Evolutionary conservation across 2,888 invertebrate species (phyloP).

Genomic region (Pristionchus entomophagus): DNA sequence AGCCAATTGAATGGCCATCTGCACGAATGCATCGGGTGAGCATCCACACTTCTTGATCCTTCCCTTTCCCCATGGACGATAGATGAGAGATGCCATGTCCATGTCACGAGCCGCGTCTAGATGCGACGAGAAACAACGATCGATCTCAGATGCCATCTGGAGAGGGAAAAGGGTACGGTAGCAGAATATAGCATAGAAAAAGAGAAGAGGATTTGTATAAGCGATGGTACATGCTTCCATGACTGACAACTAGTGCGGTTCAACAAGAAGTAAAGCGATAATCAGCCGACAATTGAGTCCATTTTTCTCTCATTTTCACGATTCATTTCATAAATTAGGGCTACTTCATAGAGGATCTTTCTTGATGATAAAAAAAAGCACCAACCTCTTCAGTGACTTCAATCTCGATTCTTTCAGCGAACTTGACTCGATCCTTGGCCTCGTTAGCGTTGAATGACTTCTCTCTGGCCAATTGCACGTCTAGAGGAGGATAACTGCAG

Average conservation of each 20-base stretch:
- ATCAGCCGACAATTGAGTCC: no score
- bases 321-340: no score
- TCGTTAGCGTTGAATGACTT: slow-evolving; percentile 48
- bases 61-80: slow-evolving; percentile 72
- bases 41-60: slow-evolving; percentile 93
- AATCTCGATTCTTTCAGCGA: slow-evolving; percentile 62
- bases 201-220: no score
- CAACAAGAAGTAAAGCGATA: no score
- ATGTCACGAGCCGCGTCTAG: slow-evolving; percentile 53
- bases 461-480: slow-evolving; percentile 56
- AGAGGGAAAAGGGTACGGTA: neutral
- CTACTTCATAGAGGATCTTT: neutral
- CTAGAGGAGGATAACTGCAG: slow-evolving; percentile 53
- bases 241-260: no score
- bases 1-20: slow-evolving; percentile 94
- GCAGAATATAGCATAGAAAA: no score
- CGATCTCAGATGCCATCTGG: slow-evolving; percentile 59
- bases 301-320: no score
- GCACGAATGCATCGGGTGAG: slow-evolving; percentile 96
- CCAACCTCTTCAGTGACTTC: slow-evolving; percentile 55
- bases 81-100: slow-evolving; percentile 64
- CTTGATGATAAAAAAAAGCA: neutral
- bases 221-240: no score
- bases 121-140: slow-evolving; percentile 53
- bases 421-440: slow-evolving; percentile 51